Percentiles rank a stretch among this genome's conserved stretches.
Evolutionary conservation across 2,797 vertebrate species (phyloP).

Genomic region (Hapalemur alaotrensis): DNA sequence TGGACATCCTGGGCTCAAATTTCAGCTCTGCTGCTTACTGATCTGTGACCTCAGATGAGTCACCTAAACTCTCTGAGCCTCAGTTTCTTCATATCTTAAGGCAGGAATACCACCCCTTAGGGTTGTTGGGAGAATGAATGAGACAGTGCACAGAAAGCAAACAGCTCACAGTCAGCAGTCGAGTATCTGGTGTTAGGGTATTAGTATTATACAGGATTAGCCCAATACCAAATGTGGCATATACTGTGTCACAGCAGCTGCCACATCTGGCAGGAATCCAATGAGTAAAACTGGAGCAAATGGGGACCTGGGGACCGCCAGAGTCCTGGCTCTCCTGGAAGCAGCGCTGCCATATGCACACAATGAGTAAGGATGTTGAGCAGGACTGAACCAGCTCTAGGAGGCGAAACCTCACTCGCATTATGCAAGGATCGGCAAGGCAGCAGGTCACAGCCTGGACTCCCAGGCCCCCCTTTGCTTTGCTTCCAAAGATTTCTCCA

Average conservation of each 20-base stretch:
- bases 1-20: background rate
- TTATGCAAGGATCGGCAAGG: accelerated
- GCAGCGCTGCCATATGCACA: background rate
- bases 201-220: accelerated
- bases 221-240: accelerated
- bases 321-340: constrained; percentile 17
- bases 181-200: accelerated
- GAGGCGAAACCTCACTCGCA: background rate
- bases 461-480: background rate
- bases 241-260: background rate
- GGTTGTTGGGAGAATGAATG: background rate
- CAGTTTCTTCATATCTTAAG: background rate
- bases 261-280: constrained; percentile 53
- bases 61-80: background rate
- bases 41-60: background rate
- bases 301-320: background rate
- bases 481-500: background rate
- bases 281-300: background rate
- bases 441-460: background rate
- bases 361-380: accelerated
- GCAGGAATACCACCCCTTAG: background rate
- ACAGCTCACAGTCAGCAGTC: background rate
- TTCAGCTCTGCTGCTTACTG: background rate
- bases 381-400: background rate
- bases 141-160: background rate